Evolutionary conservation across 35 echinoderm and acorn worm species (phyloP), one percentile per base, ranked within the genome.

Genomic region (Lytechinus pictus): DNA sequence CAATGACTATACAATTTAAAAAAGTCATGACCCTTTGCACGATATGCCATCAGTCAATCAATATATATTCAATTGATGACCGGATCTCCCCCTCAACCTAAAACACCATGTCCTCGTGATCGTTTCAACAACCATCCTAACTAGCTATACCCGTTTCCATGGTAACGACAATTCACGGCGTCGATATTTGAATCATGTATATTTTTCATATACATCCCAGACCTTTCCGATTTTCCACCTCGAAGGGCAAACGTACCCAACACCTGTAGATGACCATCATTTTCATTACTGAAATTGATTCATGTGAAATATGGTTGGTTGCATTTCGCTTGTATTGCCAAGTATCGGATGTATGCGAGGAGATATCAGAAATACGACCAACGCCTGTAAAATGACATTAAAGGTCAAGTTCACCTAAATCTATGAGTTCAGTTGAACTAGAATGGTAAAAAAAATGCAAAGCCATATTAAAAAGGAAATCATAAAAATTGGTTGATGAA

Each of bases 151-250:
- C 66, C 4, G 19, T 79, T 79, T 1, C 14, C 66, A 79, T 79
- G 19, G 66, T 1, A 79, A n/a, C 66, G 4, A 24, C 21, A 6
- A 79, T 24, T 27, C 66, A 79, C n/a, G 21, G 66, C 19, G 66
- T 79, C 66, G 66, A 19, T 79, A 79, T 79, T 79, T 14, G 66
- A 79, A 79, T 79, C 66, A 79, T 79, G n/a, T 79, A 19, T 79
- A 60, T 60, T 60, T 58, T 60, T 60, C 33, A 44, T 44, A 44
- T 44, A 44, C 13, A 58, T 58, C 16, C 66, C 19, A 79, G 66
- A 79, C 66, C 66, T 79, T 79, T 79, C 66, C n/a, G 66, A 79
- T 79, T 79, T 79, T 79, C 66, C 66, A 79, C 66, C 66, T n/a
- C n/a, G 16, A 14, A 79, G 19, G 16, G n/a, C 66, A 24, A 24